Conservation (phyloP, 2,797 vertebrate species). For the Rhynchonycteris naso region DNA sequence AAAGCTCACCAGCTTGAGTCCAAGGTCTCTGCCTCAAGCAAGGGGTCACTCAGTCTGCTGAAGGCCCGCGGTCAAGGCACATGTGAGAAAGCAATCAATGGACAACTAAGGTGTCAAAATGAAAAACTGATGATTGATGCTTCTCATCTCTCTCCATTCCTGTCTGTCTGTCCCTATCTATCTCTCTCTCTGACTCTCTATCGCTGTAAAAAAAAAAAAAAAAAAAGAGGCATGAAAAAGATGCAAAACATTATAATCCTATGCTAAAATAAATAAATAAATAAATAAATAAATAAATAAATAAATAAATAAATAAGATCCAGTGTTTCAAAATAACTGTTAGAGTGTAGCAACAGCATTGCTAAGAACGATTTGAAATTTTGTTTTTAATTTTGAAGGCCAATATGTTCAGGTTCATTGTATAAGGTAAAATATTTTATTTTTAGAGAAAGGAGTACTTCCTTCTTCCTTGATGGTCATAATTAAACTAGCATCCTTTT, state of each 20-base stretch:
- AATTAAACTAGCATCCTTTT: neutral
- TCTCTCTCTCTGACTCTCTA: too few species aligned
- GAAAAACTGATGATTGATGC: too few species aligned
- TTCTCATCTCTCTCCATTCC: too few species aligned
- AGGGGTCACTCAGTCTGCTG: too few species aligned
- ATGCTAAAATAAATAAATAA: neutral
- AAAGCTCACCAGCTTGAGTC: too few species aligned
- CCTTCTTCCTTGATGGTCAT: neutral
- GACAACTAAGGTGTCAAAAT: too few species aligned
- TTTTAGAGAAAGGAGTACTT: neutral
- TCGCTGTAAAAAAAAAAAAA: too few species aligned
- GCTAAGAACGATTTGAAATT: neutral
- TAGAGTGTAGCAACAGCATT: neutral
- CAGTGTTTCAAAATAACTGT: conserved; percentile 14
- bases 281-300: too few species aligned
- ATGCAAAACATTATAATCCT: conserved; percentile 21
- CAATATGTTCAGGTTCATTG: neutral
- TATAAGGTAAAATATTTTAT: neutral
- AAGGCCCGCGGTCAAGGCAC: too few species aligned
- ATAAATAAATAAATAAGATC: neutral
- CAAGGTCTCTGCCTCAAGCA: too few species aligned
- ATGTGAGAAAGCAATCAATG: too few species aligned
- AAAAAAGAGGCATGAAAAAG: neutral
- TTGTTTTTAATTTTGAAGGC: neutral
- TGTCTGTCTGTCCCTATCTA: too few species aligned